Percentiles rank a stretch among this genome's conserved stretches.
Conservation (phyloP, 1,140 invertebrate genomes). For the Diorhabda elongata region DNA sequence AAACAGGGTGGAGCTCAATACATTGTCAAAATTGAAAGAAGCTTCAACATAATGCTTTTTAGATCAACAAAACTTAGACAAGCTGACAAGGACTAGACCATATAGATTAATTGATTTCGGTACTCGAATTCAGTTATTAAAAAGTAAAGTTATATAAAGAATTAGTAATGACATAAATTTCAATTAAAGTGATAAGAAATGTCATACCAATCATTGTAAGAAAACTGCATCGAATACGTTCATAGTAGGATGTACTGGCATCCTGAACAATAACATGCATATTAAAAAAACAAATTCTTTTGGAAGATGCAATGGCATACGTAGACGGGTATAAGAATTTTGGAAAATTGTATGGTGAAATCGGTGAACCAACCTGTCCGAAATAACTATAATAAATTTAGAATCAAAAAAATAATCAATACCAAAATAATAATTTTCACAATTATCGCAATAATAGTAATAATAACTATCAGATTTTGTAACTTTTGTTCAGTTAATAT, state of each 20-base stretch:
- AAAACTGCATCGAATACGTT: constrained; percentile 6
- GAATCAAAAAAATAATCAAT: too few species aligned
- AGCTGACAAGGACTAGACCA: constrained; percentile 9
- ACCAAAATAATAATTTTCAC: too few species aligned
- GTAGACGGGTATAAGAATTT: background rate
- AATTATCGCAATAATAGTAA: too few species aligned
- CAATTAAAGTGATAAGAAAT: background rate
- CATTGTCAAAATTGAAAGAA: background rate
- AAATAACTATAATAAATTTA: too few species aligned
- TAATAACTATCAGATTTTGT: too few species aligned
- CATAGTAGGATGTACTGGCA: background rate
- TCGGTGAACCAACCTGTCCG: too few species aligned
- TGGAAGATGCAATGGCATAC: constrained; percentile 4
- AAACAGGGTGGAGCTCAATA: background rate
- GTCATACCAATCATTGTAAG: constrained; percentile 5
- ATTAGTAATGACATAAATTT: constrained; percentile 4
- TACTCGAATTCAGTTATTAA: background rate
- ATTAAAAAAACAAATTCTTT: background rate
- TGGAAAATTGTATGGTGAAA: too few species aligned
- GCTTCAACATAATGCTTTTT: background rate
- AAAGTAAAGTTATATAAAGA: background rate
- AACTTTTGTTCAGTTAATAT: too few species aligned
- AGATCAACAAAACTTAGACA: background rate
- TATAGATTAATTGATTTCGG: constrained; percentile 5
- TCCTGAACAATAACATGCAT: constrained; percentile 10